These are phyloP conservation scores for Andrena praecox DNA, from an alignment of 2,888 invertebrate genomes.

Conservation along the genomic window DNA sequence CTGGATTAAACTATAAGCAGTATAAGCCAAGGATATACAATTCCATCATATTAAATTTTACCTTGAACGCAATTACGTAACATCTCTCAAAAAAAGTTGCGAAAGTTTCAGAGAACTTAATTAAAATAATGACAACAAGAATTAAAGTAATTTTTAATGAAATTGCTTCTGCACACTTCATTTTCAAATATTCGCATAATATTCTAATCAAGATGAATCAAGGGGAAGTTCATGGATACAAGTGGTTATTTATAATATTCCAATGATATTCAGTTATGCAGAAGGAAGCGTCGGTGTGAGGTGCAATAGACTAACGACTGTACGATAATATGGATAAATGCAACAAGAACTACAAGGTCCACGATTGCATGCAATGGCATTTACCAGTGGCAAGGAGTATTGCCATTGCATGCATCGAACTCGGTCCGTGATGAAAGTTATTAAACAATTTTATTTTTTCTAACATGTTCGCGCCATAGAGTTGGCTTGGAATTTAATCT, in stretches of 20 bases:
- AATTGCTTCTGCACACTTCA: too few species aligned
- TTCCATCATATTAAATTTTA: too few species aligned
- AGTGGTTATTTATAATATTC: not conserved
- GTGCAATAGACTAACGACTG: not conserved
- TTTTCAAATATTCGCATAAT: not conserved
- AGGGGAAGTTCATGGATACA: not conserved
- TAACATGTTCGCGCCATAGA: too few species aligned
- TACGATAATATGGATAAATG: not conserved
- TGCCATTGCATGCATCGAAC: not conserved
- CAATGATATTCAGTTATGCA: not conserved
- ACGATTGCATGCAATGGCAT: not conserved
- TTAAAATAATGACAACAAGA: too few species aligned
- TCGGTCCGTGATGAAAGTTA: not conserved
- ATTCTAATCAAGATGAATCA: not conserved
- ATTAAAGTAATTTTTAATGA: too few species aligned
- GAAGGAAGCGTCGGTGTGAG: not conserved
- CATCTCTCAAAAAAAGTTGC: too few species aligned
- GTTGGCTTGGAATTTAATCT: not conserved
- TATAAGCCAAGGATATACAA: too few species aligned
- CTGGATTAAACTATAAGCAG: too few species aligned
- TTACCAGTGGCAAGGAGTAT: not conserved
- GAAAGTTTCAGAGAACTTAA: too few species aligned
- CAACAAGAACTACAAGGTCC: constrained; percentile 15
- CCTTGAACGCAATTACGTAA: too few species aligned
- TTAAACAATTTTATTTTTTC: too few species aligned